These are phyloP conservation scores for Cinclus cinclus DNA, from an alignment of 2,113 vertebrate genomes.

Conservation along the genomic window DNA sequence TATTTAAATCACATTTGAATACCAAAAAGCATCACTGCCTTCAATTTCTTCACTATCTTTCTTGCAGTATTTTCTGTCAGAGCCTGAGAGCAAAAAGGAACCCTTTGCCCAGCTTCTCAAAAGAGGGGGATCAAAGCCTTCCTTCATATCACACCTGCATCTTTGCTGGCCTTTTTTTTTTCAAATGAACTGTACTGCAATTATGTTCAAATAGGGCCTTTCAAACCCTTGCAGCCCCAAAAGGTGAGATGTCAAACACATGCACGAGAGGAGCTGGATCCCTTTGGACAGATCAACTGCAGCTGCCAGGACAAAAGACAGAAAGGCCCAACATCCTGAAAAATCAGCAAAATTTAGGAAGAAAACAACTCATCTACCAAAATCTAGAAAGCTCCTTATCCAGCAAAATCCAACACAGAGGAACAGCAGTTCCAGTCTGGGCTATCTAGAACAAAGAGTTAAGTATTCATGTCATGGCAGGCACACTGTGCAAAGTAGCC, in stretches of 20 bases:
- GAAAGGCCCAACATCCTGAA: background rate
- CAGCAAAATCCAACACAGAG: background rate
- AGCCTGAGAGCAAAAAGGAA: background rate
- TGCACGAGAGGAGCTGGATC: accelerated
- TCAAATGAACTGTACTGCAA: background rate
- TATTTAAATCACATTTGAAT: background rate
- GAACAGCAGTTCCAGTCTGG: background rate
- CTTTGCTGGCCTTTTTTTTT: background rate
- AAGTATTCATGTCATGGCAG: accelerated
- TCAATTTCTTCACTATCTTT: background rate
- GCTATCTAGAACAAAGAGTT: background rate
- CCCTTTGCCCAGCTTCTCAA: background rate
- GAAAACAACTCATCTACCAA: background rate
- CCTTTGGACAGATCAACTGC: background rate
- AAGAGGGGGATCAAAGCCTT: background rate
- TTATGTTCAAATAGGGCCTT: background rate
- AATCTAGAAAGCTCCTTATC: background rate
- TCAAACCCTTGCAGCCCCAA: background rate
- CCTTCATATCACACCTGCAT: background rate
- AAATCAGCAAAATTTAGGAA: background rate
- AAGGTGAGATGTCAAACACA: background rate
- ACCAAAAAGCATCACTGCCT: background rate
- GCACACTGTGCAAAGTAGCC: accelerated
- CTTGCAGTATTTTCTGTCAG: background rate
- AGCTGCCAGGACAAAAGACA: background rate